These are phyloP conservation scores for Neomorphus geoffroyi DNA, from an alignment of 2,797 vertebrate species.

Conservation along the genomic window DNA sequence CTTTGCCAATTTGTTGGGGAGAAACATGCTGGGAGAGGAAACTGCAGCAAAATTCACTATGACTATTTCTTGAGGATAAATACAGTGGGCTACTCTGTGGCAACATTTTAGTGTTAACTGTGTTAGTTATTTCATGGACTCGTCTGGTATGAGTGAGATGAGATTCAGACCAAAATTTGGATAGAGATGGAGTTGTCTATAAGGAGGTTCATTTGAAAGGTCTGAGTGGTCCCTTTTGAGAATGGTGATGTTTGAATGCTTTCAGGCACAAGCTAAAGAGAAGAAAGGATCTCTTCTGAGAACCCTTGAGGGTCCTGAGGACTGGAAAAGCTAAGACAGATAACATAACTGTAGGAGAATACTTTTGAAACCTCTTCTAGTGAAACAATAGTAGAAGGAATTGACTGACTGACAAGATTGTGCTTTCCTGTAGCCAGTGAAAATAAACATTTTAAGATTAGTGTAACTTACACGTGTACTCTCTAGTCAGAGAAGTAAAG, in stretches of 20 bases:
- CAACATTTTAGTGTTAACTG: background rate
- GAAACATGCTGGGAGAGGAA: background rate
- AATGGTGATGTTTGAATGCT: background rate
- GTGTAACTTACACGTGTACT: background rate
- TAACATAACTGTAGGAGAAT: background rate
- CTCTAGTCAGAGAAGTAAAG: background rate
- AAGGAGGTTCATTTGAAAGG: background rate
- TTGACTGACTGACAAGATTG: background rate
- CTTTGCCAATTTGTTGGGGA: background rate
- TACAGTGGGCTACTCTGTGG: background rate
- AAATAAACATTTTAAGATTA: background rate
- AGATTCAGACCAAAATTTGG: background rate
- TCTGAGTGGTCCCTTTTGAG: background rate
- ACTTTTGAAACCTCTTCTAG: background rate
- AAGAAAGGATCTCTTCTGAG: background rate
- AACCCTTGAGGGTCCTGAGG: background rate
- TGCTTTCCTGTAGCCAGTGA: background rate
- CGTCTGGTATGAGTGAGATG: background rate
- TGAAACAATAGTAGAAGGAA: background rate
- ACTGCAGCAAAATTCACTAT: background rate
- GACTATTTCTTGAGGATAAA: background rate
- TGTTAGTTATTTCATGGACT: background rate
- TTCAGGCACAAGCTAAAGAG: background rate
- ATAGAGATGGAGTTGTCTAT: background rate
- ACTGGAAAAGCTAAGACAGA: background rate